Percentiles rank a stretch among this genome's conserved stretches.
Conservation (phyloP, 2,888 invertebrate species). For the Ischnura elegans region DNA sequence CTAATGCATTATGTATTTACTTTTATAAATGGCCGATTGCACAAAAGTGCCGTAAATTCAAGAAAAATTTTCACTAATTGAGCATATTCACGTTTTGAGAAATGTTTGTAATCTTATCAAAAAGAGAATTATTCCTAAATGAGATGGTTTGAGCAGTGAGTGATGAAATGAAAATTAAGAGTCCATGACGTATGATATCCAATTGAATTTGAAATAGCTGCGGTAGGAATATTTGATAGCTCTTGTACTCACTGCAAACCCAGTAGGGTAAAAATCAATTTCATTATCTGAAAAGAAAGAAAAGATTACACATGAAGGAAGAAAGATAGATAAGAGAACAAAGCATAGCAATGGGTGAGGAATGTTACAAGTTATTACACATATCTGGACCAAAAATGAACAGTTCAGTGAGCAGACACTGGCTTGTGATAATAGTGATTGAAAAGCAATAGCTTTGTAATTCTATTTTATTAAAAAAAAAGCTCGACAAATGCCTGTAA, state of each 20-base stretch:
- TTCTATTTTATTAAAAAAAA: too few species aligned
- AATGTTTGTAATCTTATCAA: too few species aligned
- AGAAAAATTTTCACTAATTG: too few species aligned
- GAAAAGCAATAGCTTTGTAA: too few species aligned
- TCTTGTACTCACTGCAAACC: constrained; percentile 68
- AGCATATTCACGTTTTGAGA: too few species aligned
- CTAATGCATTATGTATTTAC: too few species aligned
- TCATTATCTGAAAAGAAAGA: constrained; percentile 10
- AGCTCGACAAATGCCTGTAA: too few species aligned
- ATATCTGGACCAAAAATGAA: not conserved
- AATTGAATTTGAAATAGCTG: not conserved
- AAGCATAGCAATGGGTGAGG: not conserved
- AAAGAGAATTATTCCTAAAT: too few species aligned
- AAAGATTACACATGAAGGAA: not conserved
- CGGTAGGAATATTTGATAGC: constrained; percentile 58
- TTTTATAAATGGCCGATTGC: too few species aligned
- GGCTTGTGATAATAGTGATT: too few species aligned
- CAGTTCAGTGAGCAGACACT: too few species aligned
- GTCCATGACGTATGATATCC: not conserved
- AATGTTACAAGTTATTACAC: not conserved
- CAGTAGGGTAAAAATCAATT: not conserved
- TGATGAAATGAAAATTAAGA: not conserved
- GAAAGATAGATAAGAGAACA: not conserved
- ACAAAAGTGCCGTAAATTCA: too few species aligned
- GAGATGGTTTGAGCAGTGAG: not conserved